Percentiles rank a stretch among this genome's conserved stretches.
These are phyloP conservation scores for Anthonomus grandis DNA, from an alignment of 1,140 invertebrate genomes.

Conservation along the genomic window DNA sequence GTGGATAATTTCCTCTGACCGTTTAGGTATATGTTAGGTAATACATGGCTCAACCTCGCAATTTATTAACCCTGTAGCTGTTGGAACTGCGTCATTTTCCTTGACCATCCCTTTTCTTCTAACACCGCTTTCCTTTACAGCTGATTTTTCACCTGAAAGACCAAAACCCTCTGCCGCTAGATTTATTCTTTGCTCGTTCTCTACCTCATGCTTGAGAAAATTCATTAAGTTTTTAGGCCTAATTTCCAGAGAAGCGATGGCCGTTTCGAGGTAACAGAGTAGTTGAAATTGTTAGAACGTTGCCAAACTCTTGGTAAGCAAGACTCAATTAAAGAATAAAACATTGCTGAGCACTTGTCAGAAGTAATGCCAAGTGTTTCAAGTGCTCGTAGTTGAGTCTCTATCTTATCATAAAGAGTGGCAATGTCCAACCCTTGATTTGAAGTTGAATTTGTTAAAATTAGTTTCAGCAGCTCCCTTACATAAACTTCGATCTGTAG, in stretches of 20 bases:
- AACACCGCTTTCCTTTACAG: constrained; percentile 2
- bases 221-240: background rate
- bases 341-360: constrained; percentile 16
- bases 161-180: constrained; percentile 5
- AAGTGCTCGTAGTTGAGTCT: constrained; percentile 27
- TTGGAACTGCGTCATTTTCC: background rate
- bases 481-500: too few species aligned
- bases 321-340: constrained; percentile 25
- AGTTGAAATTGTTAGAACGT: constrained; percentile 8
- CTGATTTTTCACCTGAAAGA: background rate
- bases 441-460: too few species aligned
- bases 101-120: background rate
- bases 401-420: too few species aligned
- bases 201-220: constrained; percentile 8
- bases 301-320: constrained; percentile 7
- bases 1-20: background rate
- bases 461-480: too few species aligned
- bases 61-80: background rate
- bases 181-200: constrained; percentile 5
- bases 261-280: background rate
- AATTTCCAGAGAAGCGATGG: background rate
- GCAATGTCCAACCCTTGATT: too few species aligned
- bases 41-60: background rate
- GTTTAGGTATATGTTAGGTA: background rate
- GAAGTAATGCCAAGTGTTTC: constrained; percentile 12